These are phyloP conservation scores for Lonchura striata DNA, from an alignment of 2,113 vertebrate species.

Conservation along the genomic window DNA sequence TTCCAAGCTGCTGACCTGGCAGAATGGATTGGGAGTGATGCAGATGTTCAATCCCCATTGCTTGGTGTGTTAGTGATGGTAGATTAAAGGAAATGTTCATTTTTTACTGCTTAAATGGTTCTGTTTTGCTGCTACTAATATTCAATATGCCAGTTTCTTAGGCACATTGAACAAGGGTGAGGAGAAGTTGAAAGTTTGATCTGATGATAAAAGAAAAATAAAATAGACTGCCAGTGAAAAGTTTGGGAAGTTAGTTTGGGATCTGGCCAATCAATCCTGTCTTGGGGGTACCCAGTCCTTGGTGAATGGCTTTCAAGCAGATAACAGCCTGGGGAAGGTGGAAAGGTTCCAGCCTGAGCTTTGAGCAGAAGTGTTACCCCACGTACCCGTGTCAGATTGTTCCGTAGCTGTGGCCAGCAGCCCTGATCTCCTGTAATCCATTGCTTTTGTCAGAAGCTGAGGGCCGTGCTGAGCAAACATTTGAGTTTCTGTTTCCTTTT, in stretches of 20 bases:
- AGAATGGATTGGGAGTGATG: not conserved
- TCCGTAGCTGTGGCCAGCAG: not conserved
- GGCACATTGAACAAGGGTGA: not conserved
- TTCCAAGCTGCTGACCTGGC: not conserved
- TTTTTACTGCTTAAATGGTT: not conserved
- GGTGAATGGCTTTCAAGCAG: not conserved
- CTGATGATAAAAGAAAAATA: not conserved
- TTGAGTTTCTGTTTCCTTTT: slow-evolving; percentile 22
- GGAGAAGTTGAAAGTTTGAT: not conserved
- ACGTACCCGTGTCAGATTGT: not conserved
- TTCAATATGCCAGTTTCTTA: not conserved
- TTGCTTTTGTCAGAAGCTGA: not conserved
- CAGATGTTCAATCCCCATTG: not conserved
- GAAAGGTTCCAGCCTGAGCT: not conserved
- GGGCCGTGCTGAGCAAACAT: not conserved
- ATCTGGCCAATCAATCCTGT: not conserved
- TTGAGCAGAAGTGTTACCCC: not conserved
- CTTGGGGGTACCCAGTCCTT: not conserved
- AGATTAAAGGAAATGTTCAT: not conserved
- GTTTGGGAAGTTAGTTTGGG: not conserved
- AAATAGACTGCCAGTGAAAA: not conserved
- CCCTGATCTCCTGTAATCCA: not conserved
- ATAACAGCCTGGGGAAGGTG: not conserved
- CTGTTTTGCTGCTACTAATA: not conserved
- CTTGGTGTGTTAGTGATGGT: not conserved